Base-by-base conservation (phyloP, 2,888 invertebrate species). In the Drosophila mimetica region DNA sequence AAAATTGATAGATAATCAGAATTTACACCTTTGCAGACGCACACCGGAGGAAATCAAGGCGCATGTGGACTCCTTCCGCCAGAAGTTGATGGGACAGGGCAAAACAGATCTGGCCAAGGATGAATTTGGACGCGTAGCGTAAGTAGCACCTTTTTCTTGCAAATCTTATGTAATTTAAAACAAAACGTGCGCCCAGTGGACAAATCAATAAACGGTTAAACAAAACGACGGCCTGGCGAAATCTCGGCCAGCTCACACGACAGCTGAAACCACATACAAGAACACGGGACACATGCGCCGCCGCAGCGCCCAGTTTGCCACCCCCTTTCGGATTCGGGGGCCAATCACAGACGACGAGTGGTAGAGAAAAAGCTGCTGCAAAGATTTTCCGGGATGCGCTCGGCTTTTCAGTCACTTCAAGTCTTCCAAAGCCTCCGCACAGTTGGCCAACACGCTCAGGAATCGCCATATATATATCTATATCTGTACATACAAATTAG, bases 11-110 rank as follows among this genome's bases (percentile, higher is more conserved):
- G 44, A 22, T 8, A 13, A 9, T 16, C 13, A 11, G 16, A 13
- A 13, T n/a, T 44, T 63, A 36, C 2, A 37, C 2, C 5, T 36
- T 32, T 90, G 92, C 92, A 97, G 98, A 92, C 97, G 96, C 91
- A 94, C 95, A 53, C 94, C 94, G 86, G 96, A 96, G 88, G 97
- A 97, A 90, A 96, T 99, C 74, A 95, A 95, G 77, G 93, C 94
- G 87, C 97, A 98, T 90, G 97, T 99, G 75, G 95, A 96, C 64
- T 95, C 96, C 55, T 99, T 97, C 92, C 94, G 99, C 64, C 94
- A 95, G 86, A 96, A 97, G 94, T 93, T 99, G 88, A 94, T 96
- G 92, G 95, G 96, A 91, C 94, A 89, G 77, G 90, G 92, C 89
- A 90, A 92, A 89, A 90, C 93, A 77, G 92, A 95, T 87, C 93